A percentile compares a stretch with the other conserved stretches of the same genome.
phyloP scores from a whole-genome alignment of 2,888 invertebrate genomes.

The Thera britannica region DNA sequence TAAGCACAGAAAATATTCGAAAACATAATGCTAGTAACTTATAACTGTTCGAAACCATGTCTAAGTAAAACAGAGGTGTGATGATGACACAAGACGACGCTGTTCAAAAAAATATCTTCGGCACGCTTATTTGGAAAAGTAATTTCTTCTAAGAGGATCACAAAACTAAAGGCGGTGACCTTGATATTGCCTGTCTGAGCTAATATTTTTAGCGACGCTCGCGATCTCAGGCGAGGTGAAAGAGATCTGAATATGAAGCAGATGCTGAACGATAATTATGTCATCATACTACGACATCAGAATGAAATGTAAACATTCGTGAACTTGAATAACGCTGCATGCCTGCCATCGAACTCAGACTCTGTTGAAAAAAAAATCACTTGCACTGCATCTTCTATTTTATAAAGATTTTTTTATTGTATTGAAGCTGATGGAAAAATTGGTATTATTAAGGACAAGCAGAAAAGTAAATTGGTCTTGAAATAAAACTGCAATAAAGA shows the following conservation, averaged over 20 bases:
- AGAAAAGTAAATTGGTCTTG: no score
- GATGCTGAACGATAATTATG: constrained; percentile 59
- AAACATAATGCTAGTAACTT: neutral
- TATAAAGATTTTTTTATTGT: neutral
- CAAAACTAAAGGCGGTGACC: constrained; percentile 60
- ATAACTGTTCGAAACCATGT: no score
- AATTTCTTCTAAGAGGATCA: constrained; percentile 42
- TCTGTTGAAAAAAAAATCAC: constrained; percentile 10
- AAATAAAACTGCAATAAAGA: neutral
- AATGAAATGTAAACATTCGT: constrained; percentile 55
- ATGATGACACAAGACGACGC: no score
- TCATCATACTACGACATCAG: constrained; percentile 55
- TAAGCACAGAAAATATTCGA: neutral
- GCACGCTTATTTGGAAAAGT: constrained; percentile 23
- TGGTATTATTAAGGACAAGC: no score
- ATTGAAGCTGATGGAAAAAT: no score
- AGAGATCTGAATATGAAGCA: constrained; percentile 64
- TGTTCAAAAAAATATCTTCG: neutral
- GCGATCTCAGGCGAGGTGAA: constrained; percentile 65
- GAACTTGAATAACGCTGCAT: constrained; percentile 46
- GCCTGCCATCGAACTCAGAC: constrained; percentile 34
- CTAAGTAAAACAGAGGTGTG: no score
- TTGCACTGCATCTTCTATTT: neutral
- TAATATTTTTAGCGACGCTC: constrained; percentile 75
- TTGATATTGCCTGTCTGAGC: constrained; percentile 74